Evolutionary conservation across 2,888 invertebrate genomes (phyloP), one percentile per base, ranked within the genome.

Genomic region (Dione vanillae): DNA sequence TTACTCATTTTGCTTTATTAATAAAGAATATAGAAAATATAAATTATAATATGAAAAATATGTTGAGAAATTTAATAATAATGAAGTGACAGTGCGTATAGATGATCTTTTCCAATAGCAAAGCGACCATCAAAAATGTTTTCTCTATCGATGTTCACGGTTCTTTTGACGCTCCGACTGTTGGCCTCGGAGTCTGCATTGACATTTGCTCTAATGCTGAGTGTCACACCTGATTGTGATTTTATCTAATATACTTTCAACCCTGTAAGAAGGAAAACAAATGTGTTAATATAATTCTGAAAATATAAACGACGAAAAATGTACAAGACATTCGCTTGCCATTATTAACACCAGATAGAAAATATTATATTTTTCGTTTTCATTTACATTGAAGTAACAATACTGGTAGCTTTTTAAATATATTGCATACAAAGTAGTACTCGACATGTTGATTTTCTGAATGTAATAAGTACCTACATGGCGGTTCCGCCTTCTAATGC

Each of bases 11-110:
- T 86, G 73, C 72, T 75, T 71, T 74, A 76, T 74, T 70, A 67
- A 77, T 73, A 75, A 72, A 77, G 73, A 82, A 77, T 67, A 49
- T 40, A 74, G 41, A 47, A 77, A 67, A 78, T 78, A 77, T 75
- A 79, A 79, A 83, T 87, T 94, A 93, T 91, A 89, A 92, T 78
- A 94, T 94, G 75, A 91, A 92, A 79, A 93, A 93, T 71, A 93
- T 92, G 77, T 92, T 91, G 27, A 94, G 90, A 80, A 91, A 90
- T 85, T 94, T 94, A 90, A 94, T 93, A 91, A 93, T 82, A 92
- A 92, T 93, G 92, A 94, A 94, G 92, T 94, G 93, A 92, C 93
- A 92, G 88, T 79, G 87, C 84, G 93, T 88, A 82, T 92, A 93
- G 78, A 82, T 83, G 76, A 90, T 83, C 83, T 89, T 92, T 83